These are phyloP conservation scores for Polietes domitor DNA, from an alignment of 2,888 invertebrate genomes.

Conservation along the genomic window DNA sequence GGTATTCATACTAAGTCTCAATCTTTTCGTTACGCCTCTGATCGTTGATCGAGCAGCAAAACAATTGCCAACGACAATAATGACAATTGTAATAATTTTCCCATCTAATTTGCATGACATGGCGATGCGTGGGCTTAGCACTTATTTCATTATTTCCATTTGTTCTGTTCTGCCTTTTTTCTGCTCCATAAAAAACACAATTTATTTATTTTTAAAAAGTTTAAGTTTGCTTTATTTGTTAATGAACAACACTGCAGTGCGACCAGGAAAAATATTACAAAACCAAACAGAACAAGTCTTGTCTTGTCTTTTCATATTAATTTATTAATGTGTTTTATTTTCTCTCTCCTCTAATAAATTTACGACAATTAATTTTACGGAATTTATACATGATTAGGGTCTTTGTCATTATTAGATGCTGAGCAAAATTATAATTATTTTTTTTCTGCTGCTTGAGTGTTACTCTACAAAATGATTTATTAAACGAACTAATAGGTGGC, in stretches of 20 bases:
- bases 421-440: constrained; percentile 21
- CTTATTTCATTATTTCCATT: not conserved
- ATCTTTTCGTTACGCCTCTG: not conserved
- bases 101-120: constrained; percentile 14
- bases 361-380: constrained; percentile 67
- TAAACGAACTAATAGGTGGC: not conserved
- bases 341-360: constrained; percentile 42
- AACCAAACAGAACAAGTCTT: constrained; percentile 16
- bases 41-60: not conserved
- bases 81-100: constrained; percentile 25
- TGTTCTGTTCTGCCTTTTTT: too few species aligned
- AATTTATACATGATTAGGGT: constrained; percentile 65
- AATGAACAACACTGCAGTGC: not conserved
- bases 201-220: constrained; percentile 4
- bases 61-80: not conserved
- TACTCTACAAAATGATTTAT: constrained; percentile 20
- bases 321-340: constrained; percentile 7
- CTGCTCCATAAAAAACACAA: not conserved
- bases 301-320: not conserved
- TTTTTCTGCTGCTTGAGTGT: not conserved
- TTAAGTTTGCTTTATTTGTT: not conserved
- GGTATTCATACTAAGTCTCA: too few species aligned
- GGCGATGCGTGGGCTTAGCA: constrained; percentile 58
- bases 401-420: constrained; percentile 16
- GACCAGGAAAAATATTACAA: not conserved